Evolutionary conservation across 2,113 vertebrate species (phyloP).

Genomic region (Kryptolebias marmoratus): DNA sequence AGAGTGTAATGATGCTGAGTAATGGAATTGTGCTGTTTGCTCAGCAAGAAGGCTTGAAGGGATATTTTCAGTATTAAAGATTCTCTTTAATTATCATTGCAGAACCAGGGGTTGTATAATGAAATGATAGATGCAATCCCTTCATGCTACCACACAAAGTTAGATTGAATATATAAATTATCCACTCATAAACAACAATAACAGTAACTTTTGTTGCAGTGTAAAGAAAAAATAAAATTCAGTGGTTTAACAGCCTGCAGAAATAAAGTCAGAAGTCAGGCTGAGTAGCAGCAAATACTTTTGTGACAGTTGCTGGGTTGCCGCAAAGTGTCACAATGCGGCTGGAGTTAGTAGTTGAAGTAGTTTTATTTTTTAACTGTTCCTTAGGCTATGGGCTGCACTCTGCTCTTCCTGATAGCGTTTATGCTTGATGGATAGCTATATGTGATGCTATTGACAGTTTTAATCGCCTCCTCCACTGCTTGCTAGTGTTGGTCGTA

Average conservation of each 20-base stretch:
- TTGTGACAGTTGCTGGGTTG: neutral
- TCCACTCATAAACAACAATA: neutral
- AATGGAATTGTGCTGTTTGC: conserved; percentile 17
- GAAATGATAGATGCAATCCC: neutral
- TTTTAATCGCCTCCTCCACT: no score
- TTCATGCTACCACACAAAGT: neutral
- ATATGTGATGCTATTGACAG: neutral
- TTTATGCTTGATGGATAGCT: neutral
- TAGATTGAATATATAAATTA: neutral
- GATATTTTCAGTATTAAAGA: neutral
- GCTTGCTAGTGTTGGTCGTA: neutral
- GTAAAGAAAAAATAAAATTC: neutral
- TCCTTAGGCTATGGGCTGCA: no score
- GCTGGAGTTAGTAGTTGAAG: no score
- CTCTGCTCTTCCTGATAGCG: neutral
- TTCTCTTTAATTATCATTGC: neutral
- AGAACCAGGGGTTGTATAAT: neutral
- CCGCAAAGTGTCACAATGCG: neutral
- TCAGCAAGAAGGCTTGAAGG: conserved; percentile 1
- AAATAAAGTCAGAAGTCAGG: neutral
- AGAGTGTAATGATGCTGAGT: conserved; percentile 17
- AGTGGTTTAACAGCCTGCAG: neutral
- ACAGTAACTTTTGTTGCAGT: no score
- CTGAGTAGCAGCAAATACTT: no score
- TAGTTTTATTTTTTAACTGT: neutral